phyloP scores from a whole-genome alignment of 2,113 vertebrate genomes.

The Rhabdomys dilectus region DNA sequence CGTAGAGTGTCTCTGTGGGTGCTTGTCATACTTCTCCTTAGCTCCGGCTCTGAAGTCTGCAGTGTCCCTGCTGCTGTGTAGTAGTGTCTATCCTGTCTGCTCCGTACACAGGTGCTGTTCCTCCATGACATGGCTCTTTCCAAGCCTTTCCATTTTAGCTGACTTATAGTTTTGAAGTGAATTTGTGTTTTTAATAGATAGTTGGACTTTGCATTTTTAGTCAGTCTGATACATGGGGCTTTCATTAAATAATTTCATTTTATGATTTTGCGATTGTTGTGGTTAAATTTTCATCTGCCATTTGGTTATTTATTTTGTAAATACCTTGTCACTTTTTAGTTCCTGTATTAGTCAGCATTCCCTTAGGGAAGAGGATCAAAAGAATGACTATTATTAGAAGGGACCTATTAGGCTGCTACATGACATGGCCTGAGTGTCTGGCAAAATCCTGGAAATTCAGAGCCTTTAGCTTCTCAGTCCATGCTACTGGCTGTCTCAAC shows the following conservation, averaged over 20 bases:
- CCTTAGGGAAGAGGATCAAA: background rate
- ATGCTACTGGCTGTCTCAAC: background rate
- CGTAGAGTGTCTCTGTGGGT: background rate
- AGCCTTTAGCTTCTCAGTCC: background rate
- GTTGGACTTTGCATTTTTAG: background rate
- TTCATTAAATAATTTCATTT: background rate
- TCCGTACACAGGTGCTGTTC: background rate
- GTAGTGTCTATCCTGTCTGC: background rate
- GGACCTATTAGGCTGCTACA: background rate
- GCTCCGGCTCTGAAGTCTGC: background rate
- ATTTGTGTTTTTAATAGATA: background rate
- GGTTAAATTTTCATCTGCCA: background rate
- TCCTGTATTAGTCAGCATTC: background rate
- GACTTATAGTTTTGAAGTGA: background rate
- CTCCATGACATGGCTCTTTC: background rate
- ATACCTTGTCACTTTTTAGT: background rate
- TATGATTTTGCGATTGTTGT: background rate
- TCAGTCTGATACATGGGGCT: background rate
- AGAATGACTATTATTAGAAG: background rate
- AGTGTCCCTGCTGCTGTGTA: background rate
- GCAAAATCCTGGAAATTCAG: background rate
- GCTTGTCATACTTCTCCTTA: background rate
- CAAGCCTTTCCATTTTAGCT: background rate
- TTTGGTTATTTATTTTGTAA: background rate
- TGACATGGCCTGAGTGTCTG: background rate